phyloP scores from a whole-genome alignment of 2,888 invertebrate genomes.

The Gymnocheta viridis region DNA sequence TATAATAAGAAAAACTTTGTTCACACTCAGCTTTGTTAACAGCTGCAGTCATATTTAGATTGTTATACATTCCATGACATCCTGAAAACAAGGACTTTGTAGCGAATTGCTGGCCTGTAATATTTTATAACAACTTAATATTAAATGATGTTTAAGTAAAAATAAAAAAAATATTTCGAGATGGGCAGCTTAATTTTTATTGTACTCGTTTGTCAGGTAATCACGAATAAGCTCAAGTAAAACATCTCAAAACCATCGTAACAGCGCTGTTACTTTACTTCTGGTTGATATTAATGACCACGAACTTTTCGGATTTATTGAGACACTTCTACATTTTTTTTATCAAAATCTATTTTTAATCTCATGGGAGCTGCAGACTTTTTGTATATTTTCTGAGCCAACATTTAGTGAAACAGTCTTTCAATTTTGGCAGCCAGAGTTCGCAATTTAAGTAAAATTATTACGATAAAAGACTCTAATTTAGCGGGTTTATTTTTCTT shows the following conservation, averaged over 20 bases:
- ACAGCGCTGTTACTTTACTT: not conserved
- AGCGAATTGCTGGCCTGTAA: not conserved
- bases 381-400: no score
- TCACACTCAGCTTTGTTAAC: conserved; percentile 10
- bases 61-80: not conserved
- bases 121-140: not conserved
- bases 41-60: not conserved
- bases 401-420: no score
- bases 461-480: no score
- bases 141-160: not conserved
- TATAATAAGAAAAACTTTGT: conserved; percentile 26
- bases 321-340: not conserved
- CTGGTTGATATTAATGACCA: not conserved
- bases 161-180: not conserved
- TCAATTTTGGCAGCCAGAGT: no score
- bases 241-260: not conserved
- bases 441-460: no score
- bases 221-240: not conserved
- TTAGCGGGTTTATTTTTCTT: no score
- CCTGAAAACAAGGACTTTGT: not conserved
- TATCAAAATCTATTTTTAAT: conserved; percentile 50
- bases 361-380: no score
- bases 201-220: not conserved
- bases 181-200: not conserved
- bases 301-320: conserved; percentile 42